Base-by-base conservation (phyloP, 2,888 invertebrate species). In the Drosophila gaucha region DNA sequence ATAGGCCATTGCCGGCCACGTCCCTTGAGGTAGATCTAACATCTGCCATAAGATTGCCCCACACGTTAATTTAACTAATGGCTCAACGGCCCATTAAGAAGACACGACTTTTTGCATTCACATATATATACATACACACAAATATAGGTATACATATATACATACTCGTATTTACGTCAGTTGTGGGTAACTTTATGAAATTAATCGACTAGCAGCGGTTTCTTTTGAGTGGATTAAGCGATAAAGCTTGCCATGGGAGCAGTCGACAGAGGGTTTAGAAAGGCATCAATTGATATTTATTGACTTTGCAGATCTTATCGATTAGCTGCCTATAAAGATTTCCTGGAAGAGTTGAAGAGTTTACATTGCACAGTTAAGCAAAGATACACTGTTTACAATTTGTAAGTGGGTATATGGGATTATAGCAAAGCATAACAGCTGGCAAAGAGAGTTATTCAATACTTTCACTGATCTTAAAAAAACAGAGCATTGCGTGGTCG, bases 61-160 rank as follows among this genome's bases (percentile, higher is more conserved):
- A 62, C 56, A 57, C 47, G 39, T 59, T 77, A 44, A 73, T 73
- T 67, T 57, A 73, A 33, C 67, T 77, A 78, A 73, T 78, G 52
- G 56, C 43, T 54, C 57, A 26, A 8, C 69, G 44, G 46, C 44
- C 54, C 65, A 72, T 72, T 76, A 58, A 56, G 41, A 52, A 65
- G 36, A 50, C 59, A 73, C 73, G 78, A 72, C 43, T 55, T 58
- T 70, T 43, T 28, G 50, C 26, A 16, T 73, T 35, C 22, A 30
- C n/a, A 14, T 14, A 41, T 26, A 16, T 2, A 20, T 44, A 26
- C 10, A 16, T 16, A 26, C 9, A 9, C 2, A n/a, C n/a, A n/a
- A n/a, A n/a, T n/a, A n/a, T n/a, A n/a, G n/a, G 24, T 12, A 1
- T 3, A 22, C 30, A 30, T 6, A 33, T 47, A 26, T 39, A 28